Percentiles rank a stretch among this genome's conserved stretches.
Conservation (phyloP, 2,113 vertebrate species). For the Cavia porcellus region DNA sequence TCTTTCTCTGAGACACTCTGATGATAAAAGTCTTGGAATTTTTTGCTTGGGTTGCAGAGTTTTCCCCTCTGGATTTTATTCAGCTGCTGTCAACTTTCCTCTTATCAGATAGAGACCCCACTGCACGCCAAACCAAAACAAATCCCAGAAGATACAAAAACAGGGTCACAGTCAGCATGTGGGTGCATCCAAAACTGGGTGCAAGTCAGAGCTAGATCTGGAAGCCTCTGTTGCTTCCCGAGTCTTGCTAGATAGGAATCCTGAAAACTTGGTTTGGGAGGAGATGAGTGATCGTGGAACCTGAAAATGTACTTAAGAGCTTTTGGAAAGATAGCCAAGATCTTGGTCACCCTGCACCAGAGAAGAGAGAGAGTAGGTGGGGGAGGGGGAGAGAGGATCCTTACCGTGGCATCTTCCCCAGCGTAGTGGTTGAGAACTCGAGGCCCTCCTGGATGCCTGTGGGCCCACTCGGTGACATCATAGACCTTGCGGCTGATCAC, state of each 20-base stretch:
- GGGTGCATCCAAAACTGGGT: not conserved
- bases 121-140: not conserved
- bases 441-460: slow-evolving; percentile 92
- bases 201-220: not conserved
- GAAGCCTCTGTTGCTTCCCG: not conserved
- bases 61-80: not conserved
- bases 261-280: slow-evolving; percentile 48
- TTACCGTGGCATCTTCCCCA: slow-evolving; percentile 96
- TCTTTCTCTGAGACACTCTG: not conserved
- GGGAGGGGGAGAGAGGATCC: not conserved
- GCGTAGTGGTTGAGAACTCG: slow-evolving; percentile 92
- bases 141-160: not conserved
- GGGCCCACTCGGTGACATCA: slow-evolving; percentile 91
- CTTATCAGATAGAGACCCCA: not conserved
- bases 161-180: not conserved
- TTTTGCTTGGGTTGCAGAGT: not conserved
- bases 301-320: not conserved
- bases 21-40: not conserved
- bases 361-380: not conserved
- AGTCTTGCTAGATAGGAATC: not conserved
- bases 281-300: not conserved
- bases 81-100: not conserved
- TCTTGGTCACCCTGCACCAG: not conserved
- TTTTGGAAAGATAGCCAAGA: slow-evolving; percentile 49
- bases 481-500: slow-evolving; percentile 95